These are phyloP conservation scores for Pangasius krempfi DNA, from an alignment of 2,797 vertebrate species.

Conservation along the genomic window DNA sequence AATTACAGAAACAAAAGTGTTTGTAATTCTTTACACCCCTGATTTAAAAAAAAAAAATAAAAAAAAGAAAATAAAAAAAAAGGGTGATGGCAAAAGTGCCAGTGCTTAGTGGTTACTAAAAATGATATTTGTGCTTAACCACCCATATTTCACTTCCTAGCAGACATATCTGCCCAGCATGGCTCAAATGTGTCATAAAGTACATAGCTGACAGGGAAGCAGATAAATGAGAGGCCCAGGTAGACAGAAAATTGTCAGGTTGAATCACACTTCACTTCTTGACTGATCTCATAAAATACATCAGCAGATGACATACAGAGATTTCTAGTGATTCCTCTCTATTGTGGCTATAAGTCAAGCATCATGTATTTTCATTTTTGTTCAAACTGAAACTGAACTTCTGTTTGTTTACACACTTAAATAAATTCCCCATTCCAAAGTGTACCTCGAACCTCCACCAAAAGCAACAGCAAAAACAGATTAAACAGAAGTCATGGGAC, in stretches of 20 bases:
- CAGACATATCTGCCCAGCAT: conserved; percentile 13
- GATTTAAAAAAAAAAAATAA: too few relatives aligned
- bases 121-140: not conserved
- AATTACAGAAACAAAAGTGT: too few relatives aligned
- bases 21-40: not conserved
- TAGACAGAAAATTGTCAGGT: conserved; percentile 40
- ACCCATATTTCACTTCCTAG: conserved; percentile 47
- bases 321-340: conserved; percentile 26
- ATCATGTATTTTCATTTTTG: not conserved
- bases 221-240: conserved; percentile 19
- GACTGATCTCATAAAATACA: conserved; percentile 38
- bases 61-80: too few relatives aligned
- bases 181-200: conserved; percentile 24
- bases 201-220: conserved; percentile 3
- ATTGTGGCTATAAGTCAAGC: conserved; percentile 3
- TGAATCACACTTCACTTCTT: conserved; percentile 36
- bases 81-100: not conserved
- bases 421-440: not conserved
- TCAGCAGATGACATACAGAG: conserved; percentile 25
- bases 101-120: not conserved
- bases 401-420: not conserved
- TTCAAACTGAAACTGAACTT: not conserved
- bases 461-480: not conserved
- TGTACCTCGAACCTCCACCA: not conserved
- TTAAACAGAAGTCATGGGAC: not conserved